Evolutionary conservation across 2,888 invertebrate species (phyloP), one percentile per base, ranked within the genome.

Genomic region (Pseudolycoriella hygida): DNA sequence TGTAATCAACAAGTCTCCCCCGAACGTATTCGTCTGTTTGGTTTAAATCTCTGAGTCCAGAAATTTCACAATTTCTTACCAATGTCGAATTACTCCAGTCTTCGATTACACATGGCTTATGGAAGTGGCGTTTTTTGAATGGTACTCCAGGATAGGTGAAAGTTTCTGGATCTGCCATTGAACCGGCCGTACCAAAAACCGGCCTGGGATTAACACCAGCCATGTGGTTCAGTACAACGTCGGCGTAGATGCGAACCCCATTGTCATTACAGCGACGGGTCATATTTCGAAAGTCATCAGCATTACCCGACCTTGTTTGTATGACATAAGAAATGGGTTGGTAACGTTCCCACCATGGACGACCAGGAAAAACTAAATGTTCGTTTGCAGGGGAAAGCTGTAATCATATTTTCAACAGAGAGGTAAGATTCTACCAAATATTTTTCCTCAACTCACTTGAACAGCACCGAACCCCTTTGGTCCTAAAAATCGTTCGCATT

Each of bases 331-430:
- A 84, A 49, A 86, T 71, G 0, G 84, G 81, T 60, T 88, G 86
- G 60, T 87, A 88, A 12, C 86, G 67, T 63, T 87, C 86, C 76
- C 77, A 87, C 88, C 88, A 89, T 0, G 88, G 83, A 10, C 79
- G 61, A 48, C 64, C 64, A 62, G 70, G 61, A 12, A 73, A 59
- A 42, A 71, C 56, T 6, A 71, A 59, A 52, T 75, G 73, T 54
- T 76, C 75, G 45, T 69, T 71, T 0, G 73, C 69, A 0, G 75
- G 75, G 0, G 74, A 75, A 40, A 73, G 64, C 74, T 74, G 44
- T 3, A 47, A 48, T 42, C 2, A 46, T 46, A 30, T 30, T 30
- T 10, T 30, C 11, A 30, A 30, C n/a, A n/a, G n/a, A n/a, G n/a
- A n/a, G n/a, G n/a, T n/a, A n/a, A n/a, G n/a, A n/a, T n/a, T n/a